phyloP scores from a whole-genome alignment of 1,140 invertebrate genomes.

The Brachionus calyciflorus region DNA sequence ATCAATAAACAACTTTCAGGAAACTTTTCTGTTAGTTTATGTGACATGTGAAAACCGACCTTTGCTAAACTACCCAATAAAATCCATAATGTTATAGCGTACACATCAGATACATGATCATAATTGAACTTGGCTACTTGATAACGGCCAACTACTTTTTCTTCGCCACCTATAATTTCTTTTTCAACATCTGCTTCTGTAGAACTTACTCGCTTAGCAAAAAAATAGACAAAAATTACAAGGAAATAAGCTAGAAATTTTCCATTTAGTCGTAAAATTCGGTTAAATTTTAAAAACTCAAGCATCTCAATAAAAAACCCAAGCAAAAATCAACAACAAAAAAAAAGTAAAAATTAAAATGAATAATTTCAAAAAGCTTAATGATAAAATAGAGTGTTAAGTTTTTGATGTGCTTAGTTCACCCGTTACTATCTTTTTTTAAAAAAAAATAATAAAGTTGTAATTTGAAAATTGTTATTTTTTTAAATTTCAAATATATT shows the following conservation, averaged over 20 bases:
- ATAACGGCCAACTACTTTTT: constrained; percentile 17
- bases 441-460: too few relatives aligned
- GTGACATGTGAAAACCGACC: constrained; percentile 47
- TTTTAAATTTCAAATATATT: too few relatives aligned
- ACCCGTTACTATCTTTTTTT: too few relatives aligned
- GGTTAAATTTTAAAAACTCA: too few relatives aligned
- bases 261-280: too few relatives aligned
- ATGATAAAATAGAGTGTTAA: too few relatives aligned
- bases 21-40: constrained; percentile 52
- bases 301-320: too few relatives aligned
- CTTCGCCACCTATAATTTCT: constrained; percentile 20
- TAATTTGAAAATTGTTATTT: too few relatives aligned
- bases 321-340: too few relatives aligned
- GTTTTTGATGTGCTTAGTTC: too few relatives aligned
- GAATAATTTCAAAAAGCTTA: too few relatives aligned
- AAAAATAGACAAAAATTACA: background rate
- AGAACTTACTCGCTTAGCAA: background rate
- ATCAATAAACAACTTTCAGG: constrained; percentile 91
- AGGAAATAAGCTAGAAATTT: background rate
- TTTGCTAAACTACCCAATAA: constrained; percentile 28
- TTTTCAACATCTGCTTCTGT: background rate
- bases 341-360: too few relatives aligned
- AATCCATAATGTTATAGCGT: constrained; percentile 44
- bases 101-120: constrained; percentile 42
- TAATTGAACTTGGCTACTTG: constrained; percentile 43